Conservation (phyloP, 35 echinoderm and acorn worm species). For the Holothuria glaberrima region DNA sequence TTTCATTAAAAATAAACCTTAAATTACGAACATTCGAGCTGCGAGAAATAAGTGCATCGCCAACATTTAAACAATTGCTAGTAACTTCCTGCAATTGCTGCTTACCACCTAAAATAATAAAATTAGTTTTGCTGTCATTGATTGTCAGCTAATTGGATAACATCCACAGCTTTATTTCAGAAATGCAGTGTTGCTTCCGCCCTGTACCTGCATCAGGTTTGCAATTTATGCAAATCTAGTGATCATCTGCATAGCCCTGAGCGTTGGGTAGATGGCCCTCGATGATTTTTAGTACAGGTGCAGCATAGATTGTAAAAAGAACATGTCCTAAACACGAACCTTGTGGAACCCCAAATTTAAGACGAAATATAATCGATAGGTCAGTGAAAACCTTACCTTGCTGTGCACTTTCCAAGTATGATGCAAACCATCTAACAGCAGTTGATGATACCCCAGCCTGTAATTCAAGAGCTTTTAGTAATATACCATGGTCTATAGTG, state of each 20-base stretch:
- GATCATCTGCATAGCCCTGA: background rate
- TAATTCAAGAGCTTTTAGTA: too few relatives aligned
- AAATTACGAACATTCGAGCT: too few relatives aligned
- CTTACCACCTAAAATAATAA: too few relatives aligned
- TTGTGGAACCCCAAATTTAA: background rate
- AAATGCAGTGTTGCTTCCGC: background rate
- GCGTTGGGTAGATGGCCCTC: too few relatives aligned
- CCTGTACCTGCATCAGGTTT: background rate
- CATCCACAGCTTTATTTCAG: background rate
- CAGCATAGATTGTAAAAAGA: background rate
- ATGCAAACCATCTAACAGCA: background rate
- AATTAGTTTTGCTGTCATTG: conserved; percentile 12
- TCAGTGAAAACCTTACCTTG: background rate
- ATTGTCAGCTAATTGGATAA: conserved; percentile 2
- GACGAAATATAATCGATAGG: background rate
- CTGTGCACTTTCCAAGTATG: background rate
- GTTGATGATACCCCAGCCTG: too few relatives aligned
- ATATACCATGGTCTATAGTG: too few relatives aligned
- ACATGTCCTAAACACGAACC: background rate
- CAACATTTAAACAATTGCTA: too few relatives aligned
- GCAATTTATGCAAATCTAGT: background rate
- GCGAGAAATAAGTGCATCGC: too few relatives aligned
- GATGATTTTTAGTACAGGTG: too few relatives aligned
- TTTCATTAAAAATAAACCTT: too few relatives aligned
- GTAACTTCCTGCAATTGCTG: too few relatives aligned